Percentiles rank a stretch among this genome's conserved stretches.
phyloP scores from a whole-genome alignment of 2,113 vertebrate species.

The Silurus asotus region DNA sequence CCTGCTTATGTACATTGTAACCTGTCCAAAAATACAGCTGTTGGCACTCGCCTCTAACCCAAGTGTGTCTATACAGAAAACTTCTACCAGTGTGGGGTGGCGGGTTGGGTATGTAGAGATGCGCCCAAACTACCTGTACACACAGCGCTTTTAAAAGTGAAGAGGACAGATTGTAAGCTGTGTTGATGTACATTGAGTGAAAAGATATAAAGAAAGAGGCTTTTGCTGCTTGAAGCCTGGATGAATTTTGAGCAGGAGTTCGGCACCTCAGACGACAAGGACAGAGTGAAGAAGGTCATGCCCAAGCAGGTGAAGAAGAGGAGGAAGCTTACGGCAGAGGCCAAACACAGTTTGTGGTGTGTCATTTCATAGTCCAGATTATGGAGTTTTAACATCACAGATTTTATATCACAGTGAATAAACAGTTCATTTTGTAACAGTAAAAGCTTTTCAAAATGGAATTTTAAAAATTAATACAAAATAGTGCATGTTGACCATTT shows the following conservation, averaged over 20 bases:
- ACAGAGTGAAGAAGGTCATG: constrained; percentile 88
- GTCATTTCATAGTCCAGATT: background rate
- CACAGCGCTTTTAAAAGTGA: too few relatives aligned
- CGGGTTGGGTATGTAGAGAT: too few relatives aligned
- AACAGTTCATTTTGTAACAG: too few relatives aligned
- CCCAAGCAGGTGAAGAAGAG: constrained; percentile 98
- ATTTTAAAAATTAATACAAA: too few relatives aligned
- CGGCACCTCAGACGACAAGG: constrained; percentile 73
- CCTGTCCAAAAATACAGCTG: too few relatives aligned
- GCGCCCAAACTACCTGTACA: too few relatives aligned
- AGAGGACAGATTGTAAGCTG: constrained; percentile 36
- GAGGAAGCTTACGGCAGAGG: constrained; percentile 93
- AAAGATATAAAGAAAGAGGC: constrained; percentile 81
- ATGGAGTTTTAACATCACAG: background rate
- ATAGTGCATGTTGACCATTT: background rate
- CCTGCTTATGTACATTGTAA: too few relatives aligned
- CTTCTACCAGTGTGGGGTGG: too few relatives aligned
- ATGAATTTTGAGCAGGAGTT: constrained; percentile 86
- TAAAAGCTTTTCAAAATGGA: too few relatives aligned
- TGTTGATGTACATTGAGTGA: constrained; percentile 49
- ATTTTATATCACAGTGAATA: background rate
- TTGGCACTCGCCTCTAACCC: too few relatives aligned
- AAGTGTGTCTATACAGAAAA: too few relatives aligned
- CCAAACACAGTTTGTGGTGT: constrained; percentile 51
- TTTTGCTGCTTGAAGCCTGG: constrained; percentile 97